These are phyloP conservation scores for Gasterosteus aculeatus DNA, from an alignment of 2,113 vertebrate genomes.

Conservation along the genomic window DNA sequence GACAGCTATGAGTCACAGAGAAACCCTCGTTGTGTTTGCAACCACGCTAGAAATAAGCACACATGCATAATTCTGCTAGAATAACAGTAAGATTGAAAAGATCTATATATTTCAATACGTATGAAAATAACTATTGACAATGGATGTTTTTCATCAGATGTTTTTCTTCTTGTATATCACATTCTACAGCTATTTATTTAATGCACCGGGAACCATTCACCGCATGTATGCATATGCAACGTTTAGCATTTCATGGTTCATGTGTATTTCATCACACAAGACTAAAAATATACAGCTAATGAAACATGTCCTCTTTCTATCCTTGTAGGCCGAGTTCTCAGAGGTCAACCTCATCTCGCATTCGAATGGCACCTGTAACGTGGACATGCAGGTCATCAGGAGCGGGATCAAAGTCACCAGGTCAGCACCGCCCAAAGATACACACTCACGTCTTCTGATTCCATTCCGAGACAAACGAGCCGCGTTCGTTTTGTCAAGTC, in stretches of 20 bases:
- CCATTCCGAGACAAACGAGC: neutral
- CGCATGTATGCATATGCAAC: neutral
- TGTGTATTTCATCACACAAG: neutral
- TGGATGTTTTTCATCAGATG: neutral
- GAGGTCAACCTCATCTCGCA: conserved; percentile 95
- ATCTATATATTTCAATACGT: neutral
- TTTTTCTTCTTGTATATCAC: neutral
- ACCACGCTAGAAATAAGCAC: conserved; percentile 37
- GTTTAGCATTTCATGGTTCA: neutral
- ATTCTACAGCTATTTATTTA: conserved; percentile 4
- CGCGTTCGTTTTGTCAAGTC: neutral
- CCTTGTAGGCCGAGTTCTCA: conserved; percentile 92
- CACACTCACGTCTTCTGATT: neutral
- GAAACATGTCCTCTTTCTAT: conserved; percentile 17
- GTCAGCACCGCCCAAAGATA: conserved; percentile 73
- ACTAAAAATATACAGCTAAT: neutral
- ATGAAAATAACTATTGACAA: conserved; percentile 4
- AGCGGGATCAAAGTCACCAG: conserved; percentile 92
- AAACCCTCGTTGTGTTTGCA: conserved; percentile 17
- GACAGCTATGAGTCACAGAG: conserved; percentile 56
- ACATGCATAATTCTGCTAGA: neutral
- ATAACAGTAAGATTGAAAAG: neutral
- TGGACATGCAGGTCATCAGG: conserved; percentile 92
- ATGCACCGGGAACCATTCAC: neutral
- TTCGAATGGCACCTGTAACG: conserved; percentile 90